Evolutionary conservation across 2,113 vertebrate genomes (phyloP).

Genomic region (Neodon shergylaensis): DNA sequence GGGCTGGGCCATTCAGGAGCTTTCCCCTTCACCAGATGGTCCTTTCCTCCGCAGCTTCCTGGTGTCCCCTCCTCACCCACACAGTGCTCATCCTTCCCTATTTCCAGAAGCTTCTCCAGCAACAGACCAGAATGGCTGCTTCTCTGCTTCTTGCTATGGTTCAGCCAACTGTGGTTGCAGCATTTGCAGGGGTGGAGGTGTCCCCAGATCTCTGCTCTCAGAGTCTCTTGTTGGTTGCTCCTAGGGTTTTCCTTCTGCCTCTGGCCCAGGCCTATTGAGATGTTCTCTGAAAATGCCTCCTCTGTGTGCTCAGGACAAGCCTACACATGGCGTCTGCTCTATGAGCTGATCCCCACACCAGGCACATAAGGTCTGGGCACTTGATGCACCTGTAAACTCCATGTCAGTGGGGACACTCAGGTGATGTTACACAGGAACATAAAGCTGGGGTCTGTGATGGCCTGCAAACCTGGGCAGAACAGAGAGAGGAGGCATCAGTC

Average conservation of each 20-base stretch:
- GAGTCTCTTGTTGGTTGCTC: background rate
- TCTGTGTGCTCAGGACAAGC: background rate
- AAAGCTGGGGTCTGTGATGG: background rate
- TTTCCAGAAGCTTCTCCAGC: slow-evolving; percentile 36
- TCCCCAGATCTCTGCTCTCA: background rate
- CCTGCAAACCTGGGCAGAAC: background rate
- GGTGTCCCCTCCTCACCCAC: background rate
- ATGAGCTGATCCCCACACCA: rapidly evolving
- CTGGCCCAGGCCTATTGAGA: background rate
- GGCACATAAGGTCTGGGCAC: background rate
- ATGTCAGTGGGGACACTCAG: background rate
- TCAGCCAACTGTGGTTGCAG: background rate
- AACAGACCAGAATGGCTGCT: background rate
- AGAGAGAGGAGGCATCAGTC: background rate
- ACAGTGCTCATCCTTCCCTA: background rate
- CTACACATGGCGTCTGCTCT: background rate
- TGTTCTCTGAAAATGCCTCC: background rate
- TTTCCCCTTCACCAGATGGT: background rate
- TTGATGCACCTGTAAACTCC: background rate
- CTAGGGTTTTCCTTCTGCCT: background rate
- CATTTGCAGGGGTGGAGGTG: background rate
- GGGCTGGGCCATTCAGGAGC: background rate
- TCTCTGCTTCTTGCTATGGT: background rate
- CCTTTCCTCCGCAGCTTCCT: slow-evolving; percentile 22
- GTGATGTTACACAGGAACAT: background rate